phyloP scores from a whole-genome alignment of 2,888 invertebrate genomes.

The Sarcophaga subvicina region DNA sequence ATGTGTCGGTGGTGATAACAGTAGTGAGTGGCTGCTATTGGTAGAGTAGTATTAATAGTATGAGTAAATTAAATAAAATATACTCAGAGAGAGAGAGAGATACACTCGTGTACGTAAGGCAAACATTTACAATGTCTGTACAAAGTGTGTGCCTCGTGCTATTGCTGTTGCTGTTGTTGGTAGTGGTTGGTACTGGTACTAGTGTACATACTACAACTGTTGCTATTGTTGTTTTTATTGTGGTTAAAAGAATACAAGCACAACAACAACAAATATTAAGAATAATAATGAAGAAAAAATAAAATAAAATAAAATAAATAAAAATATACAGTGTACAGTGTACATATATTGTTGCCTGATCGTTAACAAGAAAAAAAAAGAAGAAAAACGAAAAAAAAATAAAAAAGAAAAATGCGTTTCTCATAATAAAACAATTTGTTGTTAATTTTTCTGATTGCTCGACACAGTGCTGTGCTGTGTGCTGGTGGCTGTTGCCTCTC shows the following conservation, averaged over 20 bases:
- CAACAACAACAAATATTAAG: conserved; percentile 33
- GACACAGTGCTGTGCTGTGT: conserved; percentile 18
- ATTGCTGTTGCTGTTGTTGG: conserved; percentile 71
- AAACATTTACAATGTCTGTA: conserved; percentile 60
- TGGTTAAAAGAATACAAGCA: conserved; percentile 21
- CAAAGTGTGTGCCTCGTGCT: too few species aligned
- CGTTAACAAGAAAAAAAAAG: conserved; percentile 25
- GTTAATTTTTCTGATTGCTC: conserved; percentile 64
- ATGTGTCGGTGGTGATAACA: neutral
- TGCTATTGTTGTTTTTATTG: conserved; percentile 19
- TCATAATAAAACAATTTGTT: conserved; percentile 66
- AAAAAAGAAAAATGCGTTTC: conserved; percentile 60
- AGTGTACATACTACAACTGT: conserved; percentile 4
- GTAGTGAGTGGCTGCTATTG: neutral
- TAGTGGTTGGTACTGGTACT: conserved; percentile 38
- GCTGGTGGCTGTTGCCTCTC: conserved; percentile 57
- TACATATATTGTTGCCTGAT: conserved; percentile 50
- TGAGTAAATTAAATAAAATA: conserved; percentile 24
- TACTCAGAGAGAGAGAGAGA: neutral
- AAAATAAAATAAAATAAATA: conserved; percentile 32
- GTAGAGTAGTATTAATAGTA: conserved; percentile 27
- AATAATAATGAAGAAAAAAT: conserved; percentile 23
- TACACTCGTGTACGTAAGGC: conserved; percentile 66
- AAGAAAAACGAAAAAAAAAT: neutral
- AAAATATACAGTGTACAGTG: neutral